Conservation (phyloP, 2,888 invertebrate species). For the Drosophila lacicola region DNA sequence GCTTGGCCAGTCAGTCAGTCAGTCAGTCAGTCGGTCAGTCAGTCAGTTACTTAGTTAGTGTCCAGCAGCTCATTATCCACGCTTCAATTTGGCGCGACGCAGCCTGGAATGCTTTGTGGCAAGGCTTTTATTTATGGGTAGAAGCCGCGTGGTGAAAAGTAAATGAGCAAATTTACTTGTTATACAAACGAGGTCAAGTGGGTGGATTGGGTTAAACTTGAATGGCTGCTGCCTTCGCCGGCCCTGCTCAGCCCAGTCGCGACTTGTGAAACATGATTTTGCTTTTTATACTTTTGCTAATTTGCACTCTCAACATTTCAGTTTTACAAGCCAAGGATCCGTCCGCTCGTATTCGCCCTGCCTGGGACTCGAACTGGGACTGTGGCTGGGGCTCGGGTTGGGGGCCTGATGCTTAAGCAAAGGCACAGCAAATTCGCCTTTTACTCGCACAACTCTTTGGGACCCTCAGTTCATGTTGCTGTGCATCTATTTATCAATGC, state of each 20-base stretch:
- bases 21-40: conserved; percentile 7
- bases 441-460: conserved; percentile 19
- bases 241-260: conserved; percentile 34
- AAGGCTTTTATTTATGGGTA: conserved; percentile 51
- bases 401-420: neutral
- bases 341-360: conserved; percentile 10
- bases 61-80: conserved; percentile 51
- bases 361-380: neutral
- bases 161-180: conserved; percentile 70
- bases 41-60: conserved; percentile 24
- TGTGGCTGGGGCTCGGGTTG: neutral
- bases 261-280: conserved; percentile 79
- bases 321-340: conserved; percentile 52
- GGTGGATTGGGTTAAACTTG: conserved; percentile 46
- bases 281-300: conserved; percentile 76
- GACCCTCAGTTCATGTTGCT: conserved; percentile 1
- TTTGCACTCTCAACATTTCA: conserved; percentile 71
- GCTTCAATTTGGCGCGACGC: conserved; percentile 28
- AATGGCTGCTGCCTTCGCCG: conserved; percentile 13
- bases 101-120: conserved; percentile 35
- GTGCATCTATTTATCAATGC: conserved; percentile 41
- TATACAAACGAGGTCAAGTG: conserved; percentile 77
- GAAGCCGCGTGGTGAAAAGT: conserved; percentile 54
- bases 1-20: neutral
- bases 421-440: conserved; percentile 9